Conservation (phyloP, 1,140 invertebrate genomes). For the Chrysomallon squamiferum region DNA sequence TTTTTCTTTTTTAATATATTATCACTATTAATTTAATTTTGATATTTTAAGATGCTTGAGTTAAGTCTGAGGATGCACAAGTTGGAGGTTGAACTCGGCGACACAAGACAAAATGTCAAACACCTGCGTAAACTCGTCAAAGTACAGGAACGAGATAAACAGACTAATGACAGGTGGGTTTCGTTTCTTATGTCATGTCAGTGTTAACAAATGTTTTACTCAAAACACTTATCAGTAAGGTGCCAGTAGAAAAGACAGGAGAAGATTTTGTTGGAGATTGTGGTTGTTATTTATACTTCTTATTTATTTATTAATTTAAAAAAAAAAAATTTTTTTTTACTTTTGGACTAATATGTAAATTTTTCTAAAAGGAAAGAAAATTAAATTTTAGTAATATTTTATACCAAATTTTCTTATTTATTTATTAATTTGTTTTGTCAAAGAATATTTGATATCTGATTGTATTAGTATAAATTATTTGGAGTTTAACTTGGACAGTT, state of each 20-base stretch:
- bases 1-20: no score
- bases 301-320: no score
- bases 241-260: background rate
- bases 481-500: no score
- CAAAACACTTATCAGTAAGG: background rate
- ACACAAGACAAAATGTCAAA: slow-evolving; percentile 35
- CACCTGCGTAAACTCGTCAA: slow-evolving; percentile 45
- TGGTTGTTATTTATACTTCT: background rate
- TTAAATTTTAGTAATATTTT: no score
- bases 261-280: background rate
- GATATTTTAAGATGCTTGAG: slow-evolving; percentile 32
- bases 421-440: no score
- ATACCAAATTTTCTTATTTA: no score
- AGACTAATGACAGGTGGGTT: slow-evolving; percentile 43
- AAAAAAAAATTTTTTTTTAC: no score
- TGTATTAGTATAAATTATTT: no score
- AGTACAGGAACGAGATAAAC: slow-evolving; percentile 44
- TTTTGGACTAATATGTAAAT: no score
- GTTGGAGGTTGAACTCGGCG: slow-evolving; percentile 37
- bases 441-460: no score
- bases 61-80: slow-evolving; percentile 32
- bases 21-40: background rate
- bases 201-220: no score
- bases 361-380: no score
- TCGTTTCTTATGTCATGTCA: background rate